phyloP scores from a whole-genome alignment of 2,797 vertebrate genomes.

The Lates japonicus region DNA sequence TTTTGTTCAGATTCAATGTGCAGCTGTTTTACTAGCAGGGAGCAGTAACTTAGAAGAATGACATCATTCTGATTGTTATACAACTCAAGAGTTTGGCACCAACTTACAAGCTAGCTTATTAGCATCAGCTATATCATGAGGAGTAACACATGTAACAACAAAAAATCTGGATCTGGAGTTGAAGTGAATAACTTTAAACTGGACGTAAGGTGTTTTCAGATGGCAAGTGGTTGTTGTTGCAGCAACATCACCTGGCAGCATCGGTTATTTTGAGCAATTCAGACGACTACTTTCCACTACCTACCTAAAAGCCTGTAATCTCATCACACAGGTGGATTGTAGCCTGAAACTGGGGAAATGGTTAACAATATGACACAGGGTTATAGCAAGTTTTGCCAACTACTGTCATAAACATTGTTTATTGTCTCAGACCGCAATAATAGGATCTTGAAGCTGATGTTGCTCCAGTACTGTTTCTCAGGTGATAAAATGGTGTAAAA shows the following conservation, averaged over 20 bases:
- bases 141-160: background rate
- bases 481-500: too few relatives aligned
- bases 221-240: too few relatives aligned
- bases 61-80: conserved; percentile 43
- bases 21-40: conserved; percentile 51
- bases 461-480: background rate
- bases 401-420: too few relatives aligned
- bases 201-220: background rate
- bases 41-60: conserved; percentile 21
- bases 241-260: too few relatives aligned
- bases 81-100: conserved; percentile 25
- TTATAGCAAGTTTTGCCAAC: background rate
- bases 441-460: background rate
- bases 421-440: background rate
- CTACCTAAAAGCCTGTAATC: background rate
- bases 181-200: background rate
- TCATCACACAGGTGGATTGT: background rate
- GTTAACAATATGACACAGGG: background rate
- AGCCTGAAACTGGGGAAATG: background rate
- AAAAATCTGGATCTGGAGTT: background rate
- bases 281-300: background rate
- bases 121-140: conserved; percentile 8
- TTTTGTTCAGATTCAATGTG: conserved; percentile 36
- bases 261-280: too few relatives aligned
- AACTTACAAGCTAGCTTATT: conserved; percentile 17